Evolutionary conservation across 2,113 vertebrate species (phyloP), one percentile per base, ranked within the genome.

Genomic region (Tragelaphus scriptus): DNA sequence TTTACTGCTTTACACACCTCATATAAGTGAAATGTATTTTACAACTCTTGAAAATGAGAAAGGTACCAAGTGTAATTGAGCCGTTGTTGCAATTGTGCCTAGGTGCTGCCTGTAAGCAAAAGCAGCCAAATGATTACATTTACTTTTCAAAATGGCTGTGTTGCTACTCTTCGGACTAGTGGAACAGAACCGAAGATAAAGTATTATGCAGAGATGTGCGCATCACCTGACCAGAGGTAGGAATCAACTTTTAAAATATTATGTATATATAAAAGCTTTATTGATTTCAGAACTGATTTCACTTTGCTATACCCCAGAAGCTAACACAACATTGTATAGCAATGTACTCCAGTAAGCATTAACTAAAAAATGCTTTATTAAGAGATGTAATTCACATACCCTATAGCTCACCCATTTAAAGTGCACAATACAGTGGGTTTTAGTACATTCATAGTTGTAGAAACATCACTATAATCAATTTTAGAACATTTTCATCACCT

Each of bases 181-280:
- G 99, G 99, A 32, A 99, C 99, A 0, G 99, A 99, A 95, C 99
- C 99, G 55, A 99, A 99, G 99, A 99, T 99, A 98, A 99, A 99
- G 89, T 99, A 99, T 97, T 99, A 99, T 32, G 99, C 99, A 0
- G 99, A 99, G 98, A 98, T 99, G 99, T 99, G 99, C 0, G 99
- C 99, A 0, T 89, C 98, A 1, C 99, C 99, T 0, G 99, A 99
- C 0, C 98, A 98, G 97, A 99, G 99, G 99, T 99, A 80, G 97
- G 99, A 95, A 44, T 17, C 91, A 61, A 91, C 47, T 63, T 87
- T 90, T 79, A 58, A 85, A 25, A 88, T 88, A 68, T 85, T 32
- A 40, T 44, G 55, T 23, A 61, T 59, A 7, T 12, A 1, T 80
- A 81, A 30, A 61, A n/a, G 11, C 36, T 93, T 53, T 79, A 56